phyloP scores from a whole-genome alignment of 2,113 vertebrate genomes.

The Perccottus glenii region DNA sequence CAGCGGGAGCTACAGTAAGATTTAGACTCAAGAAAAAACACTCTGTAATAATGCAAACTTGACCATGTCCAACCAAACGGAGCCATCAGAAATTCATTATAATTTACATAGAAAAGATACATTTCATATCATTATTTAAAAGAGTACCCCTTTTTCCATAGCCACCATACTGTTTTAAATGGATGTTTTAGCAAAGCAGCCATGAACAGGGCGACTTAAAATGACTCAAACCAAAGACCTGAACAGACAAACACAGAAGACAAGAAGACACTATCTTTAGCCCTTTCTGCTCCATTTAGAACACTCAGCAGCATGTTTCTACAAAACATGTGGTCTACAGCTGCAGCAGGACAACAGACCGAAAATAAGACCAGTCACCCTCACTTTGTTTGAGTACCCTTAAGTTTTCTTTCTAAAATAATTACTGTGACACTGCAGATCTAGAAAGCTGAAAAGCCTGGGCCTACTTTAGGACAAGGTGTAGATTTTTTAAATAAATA shows the following conservation, averaged over 20 bases:
- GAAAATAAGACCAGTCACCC: slow-evolving; percentile 1
- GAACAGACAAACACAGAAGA: not conserved
- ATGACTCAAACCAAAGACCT: not conserved
- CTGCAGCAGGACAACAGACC: slow-evolving; percentile 6
- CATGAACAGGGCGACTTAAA: slow-evolving; percentile 13
- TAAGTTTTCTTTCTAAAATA: not conserved
- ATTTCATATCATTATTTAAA: slow-evolving; percentile 2
- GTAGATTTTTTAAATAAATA: slow-evolving; percentile 81
- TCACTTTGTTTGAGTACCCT: slow-evolving; percentile 16
- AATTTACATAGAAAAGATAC: not conserved
- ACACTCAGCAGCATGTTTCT: slow-evolving; percentile 31
- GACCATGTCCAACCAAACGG: slow-evolving; percentile 41
- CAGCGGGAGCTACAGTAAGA: slow-evolving; percentile 15
- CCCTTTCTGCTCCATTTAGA: not conserved
- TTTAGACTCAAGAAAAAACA: not conserved
- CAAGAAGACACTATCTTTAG: slow-evolving; percentile 1
- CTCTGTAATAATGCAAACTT: slow-evolving; percentile 19
- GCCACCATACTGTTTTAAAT: not conserved
- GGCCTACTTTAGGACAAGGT: slow-evolving; percentile 31
- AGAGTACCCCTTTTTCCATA: not conserved
- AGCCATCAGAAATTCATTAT: slow-evolving; percentile 57
- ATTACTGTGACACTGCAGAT: slow-evolving; percentile 33
- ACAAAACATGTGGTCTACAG: not conserved
- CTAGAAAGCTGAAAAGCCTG: slow-evolving; percentile 31
- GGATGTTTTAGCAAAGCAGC: not conserved